Percentiles rank a stretch among this genome's conserved stretches.
Conservation (phyloP, 2,888 invertebrate species). For the Diarsia mendica region DNA sequence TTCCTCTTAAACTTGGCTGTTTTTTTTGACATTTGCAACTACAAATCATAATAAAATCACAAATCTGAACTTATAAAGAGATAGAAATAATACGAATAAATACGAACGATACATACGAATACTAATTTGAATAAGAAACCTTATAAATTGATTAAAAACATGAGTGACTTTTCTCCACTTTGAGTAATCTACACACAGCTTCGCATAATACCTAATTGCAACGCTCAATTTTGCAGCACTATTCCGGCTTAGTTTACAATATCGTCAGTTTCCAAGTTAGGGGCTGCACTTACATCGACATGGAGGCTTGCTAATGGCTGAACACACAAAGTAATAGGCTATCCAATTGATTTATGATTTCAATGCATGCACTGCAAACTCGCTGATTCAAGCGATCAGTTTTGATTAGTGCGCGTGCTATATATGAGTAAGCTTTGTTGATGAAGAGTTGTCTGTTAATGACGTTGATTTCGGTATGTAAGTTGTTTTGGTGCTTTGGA, state of each 20-base stretch:
- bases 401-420: slow-evolving; percentile 67
- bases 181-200: slow-evolving; percentile 14
- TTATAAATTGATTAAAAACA: no score
- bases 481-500: no score
- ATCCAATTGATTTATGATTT: slow-evolving; percentile 85
- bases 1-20: no score
- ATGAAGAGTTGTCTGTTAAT: slow-evolving; percentile 43
- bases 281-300: slow-evolving; percentile 66
- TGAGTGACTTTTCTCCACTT: background rate
- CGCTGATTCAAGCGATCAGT: slow-evolving; percentile 71
- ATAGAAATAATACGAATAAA: no score
- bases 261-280: slow-evolving; percentile 63
- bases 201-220: slow-evolving; percentile 29
- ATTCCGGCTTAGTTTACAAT: slow-evolving; percentile 49
- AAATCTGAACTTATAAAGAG: no score
- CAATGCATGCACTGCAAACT: slow-evolving; percentile 75
- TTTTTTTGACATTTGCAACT: no score
- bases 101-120: no score
- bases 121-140: no score
- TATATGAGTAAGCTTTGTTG: slow-evolving; percentile 47
- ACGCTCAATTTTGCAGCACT: slow-evolving; percentile 54
- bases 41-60: no score
- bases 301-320: slow-evolving; percentile 78
- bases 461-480: slow-evolving; percentile 29
- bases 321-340: slow-evolving; percentile 82